Base-by-base conservation (phyloP, 2,797 vertebrate genomes). In the Ptychadena robeensis region DNA sequence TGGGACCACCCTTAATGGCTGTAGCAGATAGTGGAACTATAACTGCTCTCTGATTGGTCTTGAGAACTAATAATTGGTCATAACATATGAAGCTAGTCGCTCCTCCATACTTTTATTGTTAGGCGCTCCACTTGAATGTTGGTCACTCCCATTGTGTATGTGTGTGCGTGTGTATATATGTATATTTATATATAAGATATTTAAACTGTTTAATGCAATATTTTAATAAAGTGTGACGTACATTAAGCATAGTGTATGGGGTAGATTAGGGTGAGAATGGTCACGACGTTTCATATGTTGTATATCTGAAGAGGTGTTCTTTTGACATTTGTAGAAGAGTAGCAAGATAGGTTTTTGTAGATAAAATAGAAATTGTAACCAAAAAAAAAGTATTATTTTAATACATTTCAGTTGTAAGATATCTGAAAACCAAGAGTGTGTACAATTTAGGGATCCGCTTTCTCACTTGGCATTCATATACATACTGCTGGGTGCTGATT, bases 81-180 rank as follows among this genome's bases (percentile, higher is more conserved):
- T n/a, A n/a, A n/a, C n/a, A 7, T n/a, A 22, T 4, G 18, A 67
- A 34, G 11, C 48, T n/a, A 73, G 10, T 22, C 5, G 14, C 12
- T 44, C 40, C 40, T 14, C 3, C 40, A 53, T 22, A 15, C 18
- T 53, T 53, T 63, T 28, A 18, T 63, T 75, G 30, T 57, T 35
- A 3, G 44, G 37, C 22, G 32, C 40, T 76, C 27, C 40, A 14
- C 22, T 44, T 28, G 18, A 76, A 44, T 11, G 7, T 65, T 48
- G 38, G 61, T 59, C 40, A 31, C 73, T 76, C 37, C 34, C 22
- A 48, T 67, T 67, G 30, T 76, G 63, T 68, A 37, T 57, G 25
- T 79, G 18, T 69, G 65, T 79, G 65, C 57, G 76, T 79, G 35
- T 79, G 28, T 79, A 18, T 53, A 40, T 40, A 68, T 79, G 65